Evolutionary conservation across 2,113 vertebrate genomes (phyloP).

Genomic region (Ranitomeya imitator): DNA sequence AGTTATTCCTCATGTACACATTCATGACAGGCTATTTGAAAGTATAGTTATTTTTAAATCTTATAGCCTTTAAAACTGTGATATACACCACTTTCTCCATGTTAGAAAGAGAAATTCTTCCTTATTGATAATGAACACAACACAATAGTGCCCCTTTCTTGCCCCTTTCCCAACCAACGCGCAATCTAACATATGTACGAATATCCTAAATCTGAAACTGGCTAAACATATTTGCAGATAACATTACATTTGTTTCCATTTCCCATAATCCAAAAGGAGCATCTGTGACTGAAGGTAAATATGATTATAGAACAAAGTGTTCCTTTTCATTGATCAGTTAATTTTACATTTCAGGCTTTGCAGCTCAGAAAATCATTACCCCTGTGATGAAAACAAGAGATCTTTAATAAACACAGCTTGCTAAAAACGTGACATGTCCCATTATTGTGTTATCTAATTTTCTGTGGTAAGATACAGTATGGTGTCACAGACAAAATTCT

Average conservation of each 20-base stretch:
- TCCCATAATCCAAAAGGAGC: not conserved
- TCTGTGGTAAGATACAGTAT: not conserved
- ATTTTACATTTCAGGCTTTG: constrained; percentile 7
- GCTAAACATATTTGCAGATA: not conserved
- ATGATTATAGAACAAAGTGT: constrained; percentile 7
- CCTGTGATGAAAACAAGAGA: not conserved
- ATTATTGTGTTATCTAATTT: not conserved
- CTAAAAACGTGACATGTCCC: not conserved
- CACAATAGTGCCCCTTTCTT: too few species aligned
- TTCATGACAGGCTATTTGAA: too few species aligned
- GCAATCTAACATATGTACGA: not conserved
- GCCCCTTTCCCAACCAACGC: not conserved
- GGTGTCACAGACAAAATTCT: not conserved
- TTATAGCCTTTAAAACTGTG: too few species aligned
- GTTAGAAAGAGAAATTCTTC: too few species aligned
- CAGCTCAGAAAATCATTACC: not conserved
- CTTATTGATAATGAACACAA: too few species aligned
- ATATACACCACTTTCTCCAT: too few species aligned
- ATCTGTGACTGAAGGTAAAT: not conserved
- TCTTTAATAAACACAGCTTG: not conserved
- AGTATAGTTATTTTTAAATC: too few species aligned
- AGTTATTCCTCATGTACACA: too few species aligned
- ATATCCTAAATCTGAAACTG: not conserved
- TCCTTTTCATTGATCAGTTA: not conserved
- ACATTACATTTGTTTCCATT: not conserved